Evolutionary conservation across 2,113 vertebrate species (phyloP), one percentile per base, ranked within the genome.

Genomic region (Poecilia latipinna): DNA sequence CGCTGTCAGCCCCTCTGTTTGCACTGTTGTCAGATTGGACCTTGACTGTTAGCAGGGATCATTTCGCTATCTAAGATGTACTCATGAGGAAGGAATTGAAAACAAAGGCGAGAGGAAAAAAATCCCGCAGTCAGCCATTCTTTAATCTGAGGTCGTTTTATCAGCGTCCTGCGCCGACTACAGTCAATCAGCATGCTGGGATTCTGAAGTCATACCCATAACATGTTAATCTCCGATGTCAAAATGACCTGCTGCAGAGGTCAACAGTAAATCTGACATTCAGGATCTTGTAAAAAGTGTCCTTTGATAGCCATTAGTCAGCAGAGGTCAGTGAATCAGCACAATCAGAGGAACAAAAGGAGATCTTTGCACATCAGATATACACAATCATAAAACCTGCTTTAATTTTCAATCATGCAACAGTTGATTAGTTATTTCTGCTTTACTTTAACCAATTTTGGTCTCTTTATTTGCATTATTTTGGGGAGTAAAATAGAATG

Each of bases 11-110:
- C 75, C 75, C 61, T 80, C 12, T 91, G 88, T 94, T 94, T 93
- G 85, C 84, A 79, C 61, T 17, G 76, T 65, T 89, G 88, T 68
- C 67, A 82, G 84, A 80, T 88, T 93, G 93, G 91, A 94, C 94
- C 88, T 93, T 91, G 91, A 90, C 91, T 91, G 48, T 77, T 85
- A 85, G 77, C 89, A 87, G 76, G 68, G 68, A 85, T 71, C 86
- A 77, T 68, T 62, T 79, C 57, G 67, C 84, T 90, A 92, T 92
- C 91, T 82, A 78, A 91, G 84, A 37, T 73, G 62, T 78, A 70
- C 72, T 88, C 60, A 81, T 75, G 73, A 84, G 79, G 66, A 80
- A 84, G 76, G 66, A 66, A 76, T 80, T 80, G 77, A 82, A 88
- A 81, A 87, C 77, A 75, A 80, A 84, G 80, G 71, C 39, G 69